phyloP scores from a whole-genome alignment of 1,140 invertebrate genomes.

The Drosophila ohnishii region DNA sequence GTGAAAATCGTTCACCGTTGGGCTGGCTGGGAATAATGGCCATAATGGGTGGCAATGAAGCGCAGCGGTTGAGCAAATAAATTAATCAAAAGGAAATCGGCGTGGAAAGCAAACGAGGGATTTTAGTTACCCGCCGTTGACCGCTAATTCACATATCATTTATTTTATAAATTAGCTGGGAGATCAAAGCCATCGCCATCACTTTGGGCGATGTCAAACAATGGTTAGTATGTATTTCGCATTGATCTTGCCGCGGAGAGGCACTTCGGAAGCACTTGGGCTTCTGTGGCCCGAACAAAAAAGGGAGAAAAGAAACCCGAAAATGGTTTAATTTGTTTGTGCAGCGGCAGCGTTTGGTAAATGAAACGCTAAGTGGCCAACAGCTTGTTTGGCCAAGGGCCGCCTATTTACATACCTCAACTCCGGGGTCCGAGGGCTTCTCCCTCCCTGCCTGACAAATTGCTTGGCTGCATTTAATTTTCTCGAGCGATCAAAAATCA shows the following conservation, averaged over 20 bases:
- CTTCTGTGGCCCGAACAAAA: slow-evolving; percentile 64
- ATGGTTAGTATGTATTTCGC: slow-evolving; percentile 15
- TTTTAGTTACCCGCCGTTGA: slow-evolving; percentile 51
- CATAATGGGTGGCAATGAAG: slow-evolving; percentile 45
- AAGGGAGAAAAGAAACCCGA: slow-evolving; percentile 33
- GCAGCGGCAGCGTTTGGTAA: slow-evolving; percentile 71
- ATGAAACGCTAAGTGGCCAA: slow-evolving; percentile 77
- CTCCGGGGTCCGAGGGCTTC: slow-evolving; percentile 17
- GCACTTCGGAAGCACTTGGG: slow-evolving; percentile 72
- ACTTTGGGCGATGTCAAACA: slow-evolving; percentile 59
- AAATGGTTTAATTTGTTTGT: slow-evolving; percentile 79
- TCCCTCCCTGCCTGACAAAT: slow-evolving; percentile 62
- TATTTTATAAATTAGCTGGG: slow-evolving; percentile 73
- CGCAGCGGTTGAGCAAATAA: slow-evolving; percentile 60
- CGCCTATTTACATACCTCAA: slow-evolving; percentile 42
- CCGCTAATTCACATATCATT: slow-evolving; percentile 74
- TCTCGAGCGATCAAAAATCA: not conserved
- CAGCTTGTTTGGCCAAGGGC: slow-evolving; percentile 62
- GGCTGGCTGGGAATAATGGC: slow-evolving; percentile 38
- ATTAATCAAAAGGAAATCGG: slow-evolving; percentile 76
- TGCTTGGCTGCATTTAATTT: slow-evolving; percentile 20
- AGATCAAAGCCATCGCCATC: slow-evolving; percentile 41
- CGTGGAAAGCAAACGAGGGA: slow-evolving; percentile 45
- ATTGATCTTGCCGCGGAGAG: slow-evolving; percentile 67
- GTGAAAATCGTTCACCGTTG: slow-evolving; percentile 70